Base-by-base conservation (phyloP, 2,888 invertebrate species). In the Spisula subtruncata region DNA sequence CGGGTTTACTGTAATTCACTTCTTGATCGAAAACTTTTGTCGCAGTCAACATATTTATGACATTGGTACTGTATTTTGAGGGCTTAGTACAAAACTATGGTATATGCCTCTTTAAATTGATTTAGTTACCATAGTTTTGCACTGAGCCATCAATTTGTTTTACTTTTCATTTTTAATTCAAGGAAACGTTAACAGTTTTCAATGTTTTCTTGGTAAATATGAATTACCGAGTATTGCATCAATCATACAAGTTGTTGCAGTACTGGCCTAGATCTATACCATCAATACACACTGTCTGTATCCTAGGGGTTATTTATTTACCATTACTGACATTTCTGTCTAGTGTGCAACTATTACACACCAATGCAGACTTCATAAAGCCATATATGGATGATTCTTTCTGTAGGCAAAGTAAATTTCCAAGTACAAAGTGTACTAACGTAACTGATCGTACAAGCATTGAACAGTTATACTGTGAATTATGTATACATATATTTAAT, bases 301-400 rank as follows among this genome's bases (percentile, higher is more conserved):
- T 66, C 60, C 60, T 66, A 25, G n/a, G 60, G 60, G 60, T 66
- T 66, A 66, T 66, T 66, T 66, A 66, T 66, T 25, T 66, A 66
- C 32, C 25, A 35, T 46, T 81, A n/a, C 20, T 81, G 81, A 81
- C 81, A 75, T 35, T 75, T 35, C 75, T 75, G 75, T 75, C 75
- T 75, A 14, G 32, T 32, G 16, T 75, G 35, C 25, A 75, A 32
- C 75, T 32, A 75, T 66, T 66, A 66, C 25, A 32, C 75, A 32
- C 32, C 10, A 18, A 75, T 35, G 35, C 75, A 32, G 29, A 32
- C 35, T 35, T 75, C 35, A 75, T 29, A 75, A 10, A 75, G 25
- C 35, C 32, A 32, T 75, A 32, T 75, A 75, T 75, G 29, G 32
- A 16, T 35, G 75, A 75, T 18, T 35, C 32, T 75, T 75, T 35